Percentiles rank a stretch among this genome's conserved stretches.
Conservation (phyloP, 2,888 invertebrate species). For the Callosobruchus maculatus region DNA sequence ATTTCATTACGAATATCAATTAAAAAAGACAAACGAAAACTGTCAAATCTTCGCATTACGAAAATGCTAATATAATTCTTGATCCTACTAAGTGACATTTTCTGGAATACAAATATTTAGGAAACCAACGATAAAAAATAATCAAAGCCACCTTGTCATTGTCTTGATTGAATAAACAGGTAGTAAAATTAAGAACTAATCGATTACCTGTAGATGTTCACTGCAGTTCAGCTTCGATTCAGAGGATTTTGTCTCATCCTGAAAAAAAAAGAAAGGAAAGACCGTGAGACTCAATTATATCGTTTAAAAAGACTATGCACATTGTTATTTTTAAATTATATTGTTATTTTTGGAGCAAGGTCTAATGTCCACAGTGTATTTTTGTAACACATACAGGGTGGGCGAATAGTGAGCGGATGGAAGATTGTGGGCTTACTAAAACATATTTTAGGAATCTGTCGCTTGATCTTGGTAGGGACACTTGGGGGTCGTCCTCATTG, state of each 20-base stretch:
- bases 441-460: too few species aligned
- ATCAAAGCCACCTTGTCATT: not conserved
- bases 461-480: too few species aligned
- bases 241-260: slow-evolving; percentile 10
- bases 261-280: slow-evolving; percentile 14
- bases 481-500: too few species aligned
- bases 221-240: slow-evolving; percentile 7
- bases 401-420: too few species aligned
- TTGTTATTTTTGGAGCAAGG: not conserved
- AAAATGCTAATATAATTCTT: too few species aligned
- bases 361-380: not conserved
- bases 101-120: not conserved
- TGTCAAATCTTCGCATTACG: too few species aligned
- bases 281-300: not conserved
- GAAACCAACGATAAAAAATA: not conserved
- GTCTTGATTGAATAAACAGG: not conserved
- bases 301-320: not conserved
- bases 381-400: too few species aligned
- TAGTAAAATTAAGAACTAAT: not conserved
- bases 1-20: too few species aligned
- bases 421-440: too few species aligned
- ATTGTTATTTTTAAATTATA: not conserved
- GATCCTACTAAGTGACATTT: too few species aligned
- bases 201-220: slow-evolving; percentile 15
- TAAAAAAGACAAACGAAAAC: too few species aligned